Conservation (phyloP, 2,797 vertebrate genomes). For the Hydrolagus colliei region DNA sequence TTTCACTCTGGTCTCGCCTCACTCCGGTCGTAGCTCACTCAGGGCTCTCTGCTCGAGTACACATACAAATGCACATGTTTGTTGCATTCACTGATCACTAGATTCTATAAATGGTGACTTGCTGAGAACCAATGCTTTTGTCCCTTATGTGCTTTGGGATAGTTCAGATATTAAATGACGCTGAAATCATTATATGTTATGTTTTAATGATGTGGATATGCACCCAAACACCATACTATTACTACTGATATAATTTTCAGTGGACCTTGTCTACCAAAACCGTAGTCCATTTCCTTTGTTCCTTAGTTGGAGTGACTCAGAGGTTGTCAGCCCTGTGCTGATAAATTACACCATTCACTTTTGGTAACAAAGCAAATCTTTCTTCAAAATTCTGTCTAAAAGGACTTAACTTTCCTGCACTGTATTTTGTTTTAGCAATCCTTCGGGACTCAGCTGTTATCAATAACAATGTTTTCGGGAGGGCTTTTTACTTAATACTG, state of each 20-base stretch:
- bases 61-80: too few species aligned
- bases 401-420: constrained; percentile 34
- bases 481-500: not conserved
- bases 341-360: constrained; percentile 43
- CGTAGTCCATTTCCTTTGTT: not conserved
- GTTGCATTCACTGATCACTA: too few species aligned
- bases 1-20: too few species aligned
- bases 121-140: too few species aligned
- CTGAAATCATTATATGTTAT: too few species aligned
- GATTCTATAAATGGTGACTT: too few species aligned
- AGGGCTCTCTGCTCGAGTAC: too few species aligned
- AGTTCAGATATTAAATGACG: too few species aligned
- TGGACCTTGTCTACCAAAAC: not conserved
- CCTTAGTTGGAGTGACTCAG: not conserved
- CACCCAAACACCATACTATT: not conserved
- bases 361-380: constrained; percentile 39
- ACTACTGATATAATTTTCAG: not conserved
- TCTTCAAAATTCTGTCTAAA: constrained; percentile 44
- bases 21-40: too few species aligned
- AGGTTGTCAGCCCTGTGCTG: constrained; percentile 37
- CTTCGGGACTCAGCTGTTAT: constrained; percentile 37
- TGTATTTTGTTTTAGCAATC: not conserved
- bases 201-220: not conserved
- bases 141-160: too few species aligned
- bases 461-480: constrained; percentile 38